A percentile compares a stretch with the other conserved stretches of the same genome.
These are phyloP conservation scores for Clostera curtula DNA, from an alignment of 2,888 invertebrate species.

Conservation along the genomic window DNA sequence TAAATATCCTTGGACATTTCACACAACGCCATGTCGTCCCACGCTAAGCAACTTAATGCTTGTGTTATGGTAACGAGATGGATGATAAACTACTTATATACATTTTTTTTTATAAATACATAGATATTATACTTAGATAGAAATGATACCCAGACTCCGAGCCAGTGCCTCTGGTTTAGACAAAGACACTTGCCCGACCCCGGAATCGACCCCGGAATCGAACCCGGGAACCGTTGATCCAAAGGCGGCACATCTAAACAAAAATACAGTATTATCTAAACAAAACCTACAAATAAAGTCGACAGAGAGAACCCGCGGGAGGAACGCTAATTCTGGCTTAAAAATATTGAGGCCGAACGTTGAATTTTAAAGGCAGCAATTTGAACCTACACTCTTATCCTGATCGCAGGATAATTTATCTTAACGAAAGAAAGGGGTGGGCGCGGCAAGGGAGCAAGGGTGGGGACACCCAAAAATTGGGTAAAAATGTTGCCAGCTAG, in stretches of 20 bases:
- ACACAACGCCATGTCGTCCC: no score
- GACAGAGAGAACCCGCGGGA: constrained; percentile 34
- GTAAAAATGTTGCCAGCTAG: constrained; percentile 74
- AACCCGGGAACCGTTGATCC: no score
- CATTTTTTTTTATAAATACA: no score
- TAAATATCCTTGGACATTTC: no score
- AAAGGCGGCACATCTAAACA: background rate
- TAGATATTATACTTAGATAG: no score
- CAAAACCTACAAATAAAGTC: constrained; percentile 16
- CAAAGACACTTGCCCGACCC: no score
- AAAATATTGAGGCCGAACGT: constrained; percentile 66
- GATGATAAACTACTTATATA: no score
- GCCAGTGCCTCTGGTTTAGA: no score
- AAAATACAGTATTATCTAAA: background rate
- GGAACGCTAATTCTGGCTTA: constrained; percentile 48
- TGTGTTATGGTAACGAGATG: no score
- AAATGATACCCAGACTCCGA: no score
- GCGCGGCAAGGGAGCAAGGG: constrained; percentile 33
- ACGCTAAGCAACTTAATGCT: no score
- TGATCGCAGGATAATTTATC: constrained; percentile 74
- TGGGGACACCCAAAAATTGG: constrained; percentile 66
- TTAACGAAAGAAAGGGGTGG: constrained; percentile 75
- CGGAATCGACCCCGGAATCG: no score
- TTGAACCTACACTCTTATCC: constrained; percentile 75
- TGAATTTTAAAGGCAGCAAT: constrained; percentile 74